phyloP scores from a whole-genome alignment of 2,888 invertebrate species.

The Parnassius orleans region DNA sequence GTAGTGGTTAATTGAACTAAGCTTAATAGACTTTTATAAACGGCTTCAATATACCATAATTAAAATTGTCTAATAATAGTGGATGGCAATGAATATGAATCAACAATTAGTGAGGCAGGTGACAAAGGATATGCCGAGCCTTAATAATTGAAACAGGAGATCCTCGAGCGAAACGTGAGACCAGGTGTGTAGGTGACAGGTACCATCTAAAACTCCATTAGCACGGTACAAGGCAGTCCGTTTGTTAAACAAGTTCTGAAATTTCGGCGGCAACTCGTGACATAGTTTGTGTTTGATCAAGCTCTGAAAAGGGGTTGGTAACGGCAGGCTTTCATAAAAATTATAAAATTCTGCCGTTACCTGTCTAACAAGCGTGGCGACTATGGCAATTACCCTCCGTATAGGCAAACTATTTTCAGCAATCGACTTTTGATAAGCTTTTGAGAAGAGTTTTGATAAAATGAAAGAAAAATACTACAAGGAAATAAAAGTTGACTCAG shows the following conservation, averaged over 20 bases:
- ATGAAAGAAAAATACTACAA: no score
- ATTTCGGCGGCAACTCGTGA: slow-evolving; percentile 67
- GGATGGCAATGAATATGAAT: slow-evolving; percentile 12
- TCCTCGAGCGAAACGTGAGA: neutral
- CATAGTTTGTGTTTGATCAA: slow-evolving; percentile 78
- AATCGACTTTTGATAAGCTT: no score
- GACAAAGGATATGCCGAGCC: slow-evolving; percentile 3
- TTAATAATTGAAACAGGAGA: slow-evolving; percentile 9
- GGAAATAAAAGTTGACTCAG: no score
- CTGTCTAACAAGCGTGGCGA: no score
- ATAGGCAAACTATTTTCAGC: no score
- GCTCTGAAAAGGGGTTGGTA: slow-evolving; percentile 59
- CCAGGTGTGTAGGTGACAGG: slow-evolving; percentile 31
- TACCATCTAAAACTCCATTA: slow-evolving; percentile 56
- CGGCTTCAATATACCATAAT: neutral
- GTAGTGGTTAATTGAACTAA: no score
- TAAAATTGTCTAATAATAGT: neutral
- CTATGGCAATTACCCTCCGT: no score
- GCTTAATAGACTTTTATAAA: no score
- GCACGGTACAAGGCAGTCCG: slow-evolving; percentile 52
- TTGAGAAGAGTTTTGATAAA: no score
- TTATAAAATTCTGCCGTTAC: no score
- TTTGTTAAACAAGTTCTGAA: slow-evolving; percentile 61
- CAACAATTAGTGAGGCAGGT: slow-evolving; percentile 8
- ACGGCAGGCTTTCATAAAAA: no score